Evolutionary conservation across 2,888 invertebrate genomes (phyloP), one percentile per base, ranked within the genome.

Genomic region (Lottia gigantea): DNA sequence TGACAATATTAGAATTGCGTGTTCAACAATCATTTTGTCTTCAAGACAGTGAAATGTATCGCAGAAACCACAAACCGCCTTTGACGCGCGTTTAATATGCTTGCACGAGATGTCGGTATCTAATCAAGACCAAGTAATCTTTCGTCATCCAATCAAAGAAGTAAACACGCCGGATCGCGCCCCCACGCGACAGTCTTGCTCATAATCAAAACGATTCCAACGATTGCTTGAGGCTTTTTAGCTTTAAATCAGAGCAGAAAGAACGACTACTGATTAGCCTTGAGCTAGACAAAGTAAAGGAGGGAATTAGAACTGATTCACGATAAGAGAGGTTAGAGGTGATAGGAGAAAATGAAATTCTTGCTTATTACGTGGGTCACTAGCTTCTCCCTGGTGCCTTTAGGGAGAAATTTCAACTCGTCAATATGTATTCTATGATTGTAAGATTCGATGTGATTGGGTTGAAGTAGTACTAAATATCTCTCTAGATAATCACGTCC

Each of bases 31-130:
- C 40, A 46, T 46, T 65, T 19, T 45, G 46, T 23, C 16, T 62
- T 67, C 62, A 62, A 68, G 26, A 31, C 61, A n/a, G 19, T 31
- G 45, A 40, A 25, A 40, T 23, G 45, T 25, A 70, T 66, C 70
- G 16, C 49, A 66, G 61, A 70, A 70, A 70, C 70, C 66, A 46
- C 70, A 70, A 70, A 70, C 66, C 66, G 66, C 66, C 66, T 70
- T 66, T 66, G 70, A 70, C 70, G 70, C 62, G 47, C 66, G 55
- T 70, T 70, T 70, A 62, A 66, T 49, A 66, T 66, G 49, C 55
- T 63, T n/a, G 66, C 66, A 70, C 70, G 70, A 65, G 66, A 46
- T 66, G 40, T 40, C 55, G n/a, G 61, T 62, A 61, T 66, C 65
- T 66, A 70, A 66, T 61, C 61, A 62, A 31, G 62, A 62, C 70